phyloP scores from a whole-genome alignment of 1,140 invertebrate genomes.

The Proctacanthus coquilletti region DNA sequence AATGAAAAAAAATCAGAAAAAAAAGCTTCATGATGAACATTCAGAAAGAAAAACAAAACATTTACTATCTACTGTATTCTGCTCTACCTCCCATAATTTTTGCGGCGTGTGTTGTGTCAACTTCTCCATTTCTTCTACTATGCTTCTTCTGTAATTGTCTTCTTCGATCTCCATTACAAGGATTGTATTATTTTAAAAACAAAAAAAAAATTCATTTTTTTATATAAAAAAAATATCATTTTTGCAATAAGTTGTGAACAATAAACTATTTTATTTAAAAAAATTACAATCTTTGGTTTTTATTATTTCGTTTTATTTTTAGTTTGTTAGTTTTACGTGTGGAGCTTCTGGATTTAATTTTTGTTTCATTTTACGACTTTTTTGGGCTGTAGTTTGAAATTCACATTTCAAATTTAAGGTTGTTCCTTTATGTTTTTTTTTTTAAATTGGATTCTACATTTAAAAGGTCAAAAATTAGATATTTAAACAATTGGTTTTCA shows the following conservation, averaged over 20 bases:
- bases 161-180: neutral
- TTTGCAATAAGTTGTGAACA: slow-evolving; percentile 1
- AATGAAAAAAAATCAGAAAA: neutral
- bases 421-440: no score
- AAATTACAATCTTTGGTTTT: neutral
- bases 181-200: neutral
- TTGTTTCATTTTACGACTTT: neutral
- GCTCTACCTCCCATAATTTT: neutral
- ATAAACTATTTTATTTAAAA: slow-evolving; percentile 1
- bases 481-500: no score
- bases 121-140: neutral
- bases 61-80: neutral
- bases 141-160: neutral
- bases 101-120: neutral
- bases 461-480: no score
- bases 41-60: neutral
- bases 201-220: neutral
- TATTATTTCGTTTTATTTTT: neutral
- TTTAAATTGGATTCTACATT: no score
- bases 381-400: no score
- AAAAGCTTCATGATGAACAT: no score
- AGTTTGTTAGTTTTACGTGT: neutral
- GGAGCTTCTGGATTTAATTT: neutral
- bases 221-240: neutral
- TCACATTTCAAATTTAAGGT: no score